Percentiles rank a stretch among this genome's conserved stretches.
phyloP scores from a whole-genome alignment of 1,140 invertebrate genomes.

The Nymphalis io region DNA sequence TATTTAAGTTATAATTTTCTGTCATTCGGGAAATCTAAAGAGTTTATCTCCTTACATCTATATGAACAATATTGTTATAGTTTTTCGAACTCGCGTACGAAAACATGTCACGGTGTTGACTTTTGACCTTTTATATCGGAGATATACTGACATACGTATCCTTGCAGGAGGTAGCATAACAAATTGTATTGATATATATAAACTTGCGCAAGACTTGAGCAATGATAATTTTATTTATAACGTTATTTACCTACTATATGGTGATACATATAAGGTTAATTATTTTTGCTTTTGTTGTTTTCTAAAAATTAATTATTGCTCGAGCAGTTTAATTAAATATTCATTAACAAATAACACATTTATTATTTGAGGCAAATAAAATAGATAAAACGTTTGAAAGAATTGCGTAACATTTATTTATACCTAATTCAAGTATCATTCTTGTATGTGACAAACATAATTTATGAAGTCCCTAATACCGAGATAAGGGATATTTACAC shows the following conservation, averaged over 20 bases:
- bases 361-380: neutral
- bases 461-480: constrained; percentile 79
- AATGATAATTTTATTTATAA: no score
- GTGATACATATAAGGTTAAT: no score
- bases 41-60: constrained; percentile 65
- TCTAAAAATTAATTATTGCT: no score
- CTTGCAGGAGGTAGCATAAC: neutral
- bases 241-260: no score
- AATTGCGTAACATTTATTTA: constrained; percentile 39
- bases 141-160: neutral
- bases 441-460: constrained; percentile 77
- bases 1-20: constrained; percentile 79
- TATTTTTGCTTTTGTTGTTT: no score
- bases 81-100: constrained; percentile 43
- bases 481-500: constrained; percentile 78
- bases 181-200: neutral
- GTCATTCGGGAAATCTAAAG: constrained; percentile 68
- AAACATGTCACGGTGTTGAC: constrained; percentile 59
- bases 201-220: no score
- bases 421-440: constrained; percentile 53
- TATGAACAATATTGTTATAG: constrained; percentile 44
- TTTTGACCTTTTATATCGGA: constrained; percentile 45
- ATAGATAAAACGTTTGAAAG: neutral
- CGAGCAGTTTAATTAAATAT: no score
- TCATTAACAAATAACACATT: no score